Conservation (phyloP, 2,113 vertebrate genomes). For the Meleagris gallopavo region DNA sequence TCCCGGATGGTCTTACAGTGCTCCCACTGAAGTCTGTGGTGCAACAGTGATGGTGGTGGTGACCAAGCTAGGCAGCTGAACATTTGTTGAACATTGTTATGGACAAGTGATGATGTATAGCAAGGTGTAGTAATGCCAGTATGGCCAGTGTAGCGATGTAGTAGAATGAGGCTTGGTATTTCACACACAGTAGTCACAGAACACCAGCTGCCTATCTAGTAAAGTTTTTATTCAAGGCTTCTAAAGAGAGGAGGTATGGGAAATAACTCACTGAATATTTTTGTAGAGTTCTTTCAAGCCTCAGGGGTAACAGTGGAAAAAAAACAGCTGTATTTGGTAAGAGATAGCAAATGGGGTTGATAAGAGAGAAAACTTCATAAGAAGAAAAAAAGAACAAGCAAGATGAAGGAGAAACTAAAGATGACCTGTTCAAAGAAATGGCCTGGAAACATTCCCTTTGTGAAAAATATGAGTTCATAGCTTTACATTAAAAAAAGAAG, state of each 20-base stretch:
- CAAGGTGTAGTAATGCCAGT: neutral
- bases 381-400: neutral
- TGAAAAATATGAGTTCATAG: neutral
- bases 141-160: neutral
- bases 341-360: neutral
- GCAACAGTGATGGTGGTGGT: neutral
- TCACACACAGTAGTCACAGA: neutral
- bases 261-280: neutral
- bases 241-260: neutral
- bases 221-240: neutral
- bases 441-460: neutral
- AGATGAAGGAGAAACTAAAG: neutral
- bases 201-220: neutral
- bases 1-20: accelerated
- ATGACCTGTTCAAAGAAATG: neutral
- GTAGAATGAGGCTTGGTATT: neutral
- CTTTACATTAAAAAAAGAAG: neutral
- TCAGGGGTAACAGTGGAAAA: neutral
- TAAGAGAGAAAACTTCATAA: neutral
- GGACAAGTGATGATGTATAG: neutral
- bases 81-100: neutral
- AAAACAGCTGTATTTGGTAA: neutral
- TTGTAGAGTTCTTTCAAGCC: neutral
- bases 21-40: accelerated
- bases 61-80: neutral